Evolutionary conservation across 2,888 invertebrate species (phyloP).

Genomic region (Lottia scabra): DNA sequence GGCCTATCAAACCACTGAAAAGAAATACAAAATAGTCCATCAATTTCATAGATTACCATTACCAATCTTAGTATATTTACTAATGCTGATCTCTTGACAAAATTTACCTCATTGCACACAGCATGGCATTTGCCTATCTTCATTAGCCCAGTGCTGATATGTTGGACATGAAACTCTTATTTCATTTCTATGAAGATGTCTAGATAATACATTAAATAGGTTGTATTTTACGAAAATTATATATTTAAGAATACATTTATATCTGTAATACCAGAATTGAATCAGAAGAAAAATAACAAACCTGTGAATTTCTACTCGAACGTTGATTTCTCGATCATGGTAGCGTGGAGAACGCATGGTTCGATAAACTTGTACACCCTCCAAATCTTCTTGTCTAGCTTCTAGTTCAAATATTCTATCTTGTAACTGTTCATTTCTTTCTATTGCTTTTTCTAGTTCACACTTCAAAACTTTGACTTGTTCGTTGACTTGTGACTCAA

Average conservation of each 20-base stretch:
- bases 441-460: slow-evolving; percentile 3
- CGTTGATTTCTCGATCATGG: neutral
- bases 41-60: too few relatives aligned
- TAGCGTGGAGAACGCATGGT: neutral
- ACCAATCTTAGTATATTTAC: too few relatives aligned
- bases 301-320: neutral
- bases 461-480: neutral
- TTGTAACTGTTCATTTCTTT: slow-evolving; percentile 3
- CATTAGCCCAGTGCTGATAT: too few relatives aligned
- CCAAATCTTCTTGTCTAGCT: neutral
- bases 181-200: too few relatives aligned
- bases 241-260: too few relatives aligned
- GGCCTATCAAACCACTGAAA: neutral
- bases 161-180: too few relatives aligned
- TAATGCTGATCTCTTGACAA: too few relatives aligned
- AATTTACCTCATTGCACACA: too few relatives aligned
- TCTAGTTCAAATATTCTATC: neutral
- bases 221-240: too few relatives aligned
- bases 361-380: neutral
- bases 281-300: neutral
- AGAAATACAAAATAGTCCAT: neutral
- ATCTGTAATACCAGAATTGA: too few relatives aligned
- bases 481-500: neutral
- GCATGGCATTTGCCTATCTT: too few relatives aligned
- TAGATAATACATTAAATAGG: too few relatives aligned